Conservation (phyloP, 1,140 invertebrate species). For the Ctenoplectra terminalis region DNA sequence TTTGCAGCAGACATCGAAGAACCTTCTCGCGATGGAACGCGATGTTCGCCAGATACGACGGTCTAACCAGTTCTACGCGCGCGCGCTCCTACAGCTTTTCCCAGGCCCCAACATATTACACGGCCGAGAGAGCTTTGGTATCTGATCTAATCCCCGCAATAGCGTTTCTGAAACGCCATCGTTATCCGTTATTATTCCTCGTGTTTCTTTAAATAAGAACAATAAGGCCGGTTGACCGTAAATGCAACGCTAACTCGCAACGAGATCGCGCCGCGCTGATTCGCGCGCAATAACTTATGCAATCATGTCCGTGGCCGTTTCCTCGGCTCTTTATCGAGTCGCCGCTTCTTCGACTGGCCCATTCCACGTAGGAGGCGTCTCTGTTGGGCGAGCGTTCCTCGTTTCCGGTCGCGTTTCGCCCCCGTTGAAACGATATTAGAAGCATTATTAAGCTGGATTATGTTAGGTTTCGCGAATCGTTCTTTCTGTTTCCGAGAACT, state of each 20-base stretch:
- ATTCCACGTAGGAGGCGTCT: too few species aligned
- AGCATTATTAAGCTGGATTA: neutral
- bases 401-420: neutral
- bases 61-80: conserved; percentile 4
- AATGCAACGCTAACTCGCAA: conserved; percentile 20
- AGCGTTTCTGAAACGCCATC: conserved; percentile 30
- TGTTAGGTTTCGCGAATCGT: neutral
- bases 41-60: conserved; percentile 36
- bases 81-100: conserved; percentile 21
- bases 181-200: conserved; percentile 50
- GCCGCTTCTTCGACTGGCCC: too few species aligned
- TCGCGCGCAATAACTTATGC: neutral
- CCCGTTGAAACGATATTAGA: neutral
- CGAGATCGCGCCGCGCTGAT: conserved; percentile 17
- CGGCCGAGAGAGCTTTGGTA: conserved; percentile 28
- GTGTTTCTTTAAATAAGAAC: conserved; percentile 37
- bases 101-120: conserved; percentile 38
- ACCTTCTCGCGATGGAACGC: neutral
- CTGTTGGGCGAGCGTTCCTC: neutral
- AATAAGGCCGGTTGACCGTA: conserved; percentile 26
- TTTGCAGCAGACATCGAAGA: too few species aligned
- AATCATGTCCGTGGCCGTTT: neutral
- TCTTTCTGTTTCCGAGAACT: neutral
- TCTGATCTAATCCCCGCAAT: conserved; percentile 58
- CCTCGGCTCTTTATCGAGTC: neutral